Conservation (phyloP, 2,113 vertebrate genomes). For the Myrmecophaga tridactyla region DNA sequence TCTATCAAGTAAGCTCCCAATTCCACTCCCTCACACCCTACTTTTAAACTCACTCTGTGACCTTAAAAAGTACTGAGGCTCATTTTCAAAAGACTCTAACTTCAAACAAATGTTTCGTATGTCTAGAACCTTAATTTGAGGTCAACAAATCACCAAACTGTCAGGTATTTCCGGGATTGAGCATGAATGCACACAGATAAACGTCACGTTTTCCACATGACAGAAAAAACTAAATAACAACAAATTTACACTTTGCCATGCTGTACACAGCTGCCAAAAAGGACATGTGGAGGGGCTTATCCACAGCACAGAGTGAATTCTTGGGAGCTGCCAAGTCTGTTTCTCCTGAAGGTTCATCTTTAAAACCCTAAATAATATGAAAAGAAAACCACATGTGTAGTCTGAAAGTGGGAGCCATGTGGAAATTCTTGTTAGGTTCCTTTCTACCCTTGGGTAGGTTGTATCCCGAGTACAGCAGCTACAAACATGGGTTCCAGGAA, state of each 20-base stretch:
- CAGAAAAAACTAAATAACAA: conserved; percentile 13
- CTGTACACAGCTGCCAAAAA: neutral
- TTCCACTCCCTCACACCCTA: neutral
- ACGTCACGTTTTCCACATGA: neutral
- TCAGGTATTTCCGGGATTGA: neutral
- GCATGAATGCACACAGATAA: neutral
- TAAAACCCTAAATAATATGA: neutral
- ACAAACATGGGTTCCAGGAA: neutral
- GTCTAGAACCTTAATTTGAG: neutral
- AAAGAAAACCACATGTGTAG: neutral
- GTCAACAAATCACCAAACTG: neutral
- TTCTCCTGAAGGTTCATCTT: neutral
- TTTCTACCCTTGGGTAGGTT: neutral
- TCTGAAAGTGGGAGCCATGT: neutral
- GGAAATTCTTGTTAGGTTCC: neutral
- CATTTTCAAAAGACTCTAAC: neutral
- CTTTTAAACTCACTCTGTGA: neutral
- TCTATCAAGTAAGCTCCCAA: neutral
- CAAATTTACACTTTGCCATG: neutral
- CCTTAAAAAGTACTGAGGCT: neutral
- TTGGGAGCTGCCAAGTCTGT: neutral
- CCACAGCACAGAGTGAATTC: neutral
- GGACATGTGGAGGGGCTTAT: neutral
- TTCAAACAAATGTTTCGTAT: neutral
- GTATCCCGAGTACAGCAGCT: neutral